These are phyloP conservation scores for Cantharis rufa DNA, from an alignment of 2,888 invertebrate genomes.

Conservation along the genomic window DNA sequence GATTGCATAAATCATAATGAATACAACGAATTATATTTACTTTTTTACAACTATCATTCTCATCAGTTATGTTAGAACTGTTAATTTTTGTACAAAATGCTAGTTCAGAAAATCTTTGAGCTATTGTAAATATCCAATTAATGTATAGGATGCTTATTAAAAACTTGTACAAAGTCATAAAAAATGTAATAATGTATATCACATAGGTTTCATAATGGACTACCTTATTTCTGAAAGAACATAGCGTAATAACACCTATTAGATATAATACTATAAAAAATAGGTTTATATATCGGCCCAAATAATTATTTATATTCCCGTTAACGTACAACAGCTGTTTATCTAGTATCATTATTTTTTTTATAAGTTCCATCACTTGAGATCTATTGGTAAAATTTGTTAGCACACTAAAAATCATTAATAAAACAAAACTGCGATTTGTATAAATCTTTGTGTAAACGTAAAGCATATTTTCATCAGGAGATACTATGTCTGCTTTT, in stretches of 20 bases:
- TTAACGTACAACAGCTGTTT: not conserved
- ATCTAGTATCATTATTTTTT: not conserved
- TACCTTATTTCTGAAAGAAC: not conserved
- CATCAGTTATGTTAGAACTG: not conserved
- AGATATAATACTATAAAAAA: not conserved
- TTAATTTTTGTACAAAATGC: too few species aligned
- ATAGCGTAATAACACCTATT: not conserved
- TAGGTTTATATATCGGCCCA: not conserved
- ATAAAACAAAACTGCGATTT: not conserved
- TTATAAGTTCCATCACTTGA: not conserved
- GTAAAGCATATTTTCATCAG: not conserved
- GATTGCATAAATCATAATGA: not conserved
- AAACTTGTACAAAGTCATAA: not conserved
- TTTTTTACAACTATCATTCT: not conserved
- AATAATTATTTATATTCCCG: not conserved
- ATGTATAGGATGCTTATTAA: not conserved
- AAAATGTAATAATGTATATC: not conserved
- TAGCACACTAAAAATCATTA: not conserved
- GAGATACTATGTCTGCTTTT: rapidly evolving
- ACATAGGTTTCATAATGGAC: not conserved
- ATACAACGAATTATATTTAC: not conserved
- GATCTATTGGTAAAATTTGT: not conserved
- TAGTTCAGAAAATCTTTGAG: not conserved
- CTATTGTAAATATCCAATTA: not conserved
- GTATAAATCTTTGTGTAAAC: not conserved